Evolutionary conservation across 2,888 invertebrate genomes (phyloP), one percentile per base, ranked within the genome.

Genomic region (Scaeva pyrastri): DNA sequence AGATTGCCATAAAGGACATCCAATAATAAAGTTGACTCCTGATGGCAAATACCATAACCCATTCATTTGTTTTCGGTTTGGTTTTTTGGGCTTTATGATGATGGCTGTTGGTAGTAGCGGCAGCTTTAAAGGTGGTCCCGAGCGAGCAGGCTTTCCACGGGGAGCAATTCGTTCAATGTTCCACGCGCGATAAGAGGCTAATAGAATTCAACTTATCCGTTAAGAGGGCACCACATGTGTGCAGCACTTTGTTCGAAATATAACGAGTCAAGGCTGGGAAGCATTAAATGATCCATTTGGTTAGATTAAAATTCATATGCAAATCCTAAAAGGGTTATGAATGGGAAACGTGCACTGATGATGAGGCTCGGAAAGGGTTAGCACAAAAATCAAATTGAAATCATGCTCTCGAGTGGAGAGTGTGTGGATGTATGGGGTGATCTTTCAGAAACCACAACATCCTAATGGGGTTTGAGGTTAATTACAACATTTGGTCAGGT

Each of bases 401-500:
- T 77, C 73, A 68, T 73, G 55, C 14, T 66, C 26, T 45, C 23
- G 60, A 58, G 12, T 10, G 2, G 39, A 39, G 39, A 10, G 39
- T 2, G 26, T 12, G 21, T 2, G 26, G 26, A 19, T 11, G 64
- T 21, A 26, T 31, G 23, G 62, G 68, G 66, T 56, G 76, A 81
- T 80, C 81, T 66, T 66, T 68, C 55, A 68, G 68, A 72, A 76
- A 56, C 21, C 52, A 21, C 48, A 26, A 52, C 26, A n/a, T 62
- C 78, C 78, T 74, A 88, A 86, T 85, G 75, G 71, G 88, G 89
- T 88, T 86, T 89, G 89, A 87, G 90, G 90, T 89, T 90, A 90
- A 90, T 90, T 90, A 89, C 89, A 88, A 88, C 89, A 89, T 90
- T 90, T 89, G 90, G 90, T 88, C 89, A 90, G 90, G 90, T 90